phyloP scores from a whole-genome alignment of 2,888 invertebrate species.

The Heteromyza rotundicornis region DNA sequence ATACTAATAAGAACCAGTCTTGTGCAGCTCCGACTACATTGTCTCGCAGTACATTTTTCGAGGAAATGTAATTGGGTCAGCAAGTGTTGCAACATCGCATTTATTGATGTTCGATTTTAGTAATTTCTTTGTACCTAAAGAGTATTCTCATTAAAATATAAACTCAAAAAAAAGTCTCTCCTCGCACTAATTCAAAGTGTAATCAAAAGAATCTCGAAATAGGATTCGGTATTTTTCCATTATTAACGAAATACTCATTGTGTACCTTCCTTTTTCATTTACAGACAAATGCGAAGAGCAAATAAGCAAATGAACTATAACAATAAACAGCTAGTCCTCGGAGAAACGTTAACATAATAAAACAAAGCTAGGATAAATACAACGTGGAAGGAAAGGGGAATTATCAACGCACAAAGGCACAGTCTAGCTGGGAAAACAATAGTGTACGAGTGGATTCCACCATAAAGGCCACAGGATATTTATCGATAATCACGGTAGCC shows the following conservation, averaged over 20 bases:
- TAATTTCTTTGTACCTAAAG: too few relatives aligned
- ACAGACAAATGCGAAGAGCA: conserved; percentile 42
- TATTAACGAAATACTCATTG: neutral
- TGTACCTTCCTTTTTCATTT: conserved; percentile 30
- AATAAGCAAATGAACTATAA: conserved; percentile 29
- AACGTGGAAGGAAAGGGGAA: neutral
- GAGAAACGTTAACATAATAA: conserved; percentile 23
- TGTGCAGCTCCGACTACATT: too few relatives aligned
- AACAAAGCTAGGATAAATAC: conserved; percentile 5
- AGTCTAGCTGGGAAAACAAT: neutral
- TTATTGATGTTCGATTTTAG: too few relatives aligned
- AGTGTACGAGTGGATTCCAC: neutral
- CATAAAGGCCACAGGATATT: conserved; percentile 9
- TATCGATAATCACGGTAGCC: conserved; percentile 18
- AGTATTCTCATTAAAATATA: too few relatives aligned
- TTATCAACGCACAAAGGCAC: neutral
- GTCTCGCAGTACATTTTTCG: too few relatives aligned
- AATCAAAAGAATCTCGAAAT: too few relatives aligned
- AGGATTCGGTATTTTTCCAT: too few relatives aligned
- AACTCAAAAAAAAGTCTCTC: too few relatives aligned
- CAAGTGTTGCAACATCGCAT: too few relatives aligned
- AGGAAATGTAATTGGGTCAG: too few relatives aligned
- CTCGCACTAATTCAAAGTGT: too few relatives aligned
- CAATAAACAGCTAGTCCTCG: conserved; percentile 23
- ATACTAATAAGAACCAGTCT: too few relatives aligned